Percentiles rank a stretch among this genome's conserved stretches.
Evolutionary conservation across 2,888 invertebrate species (phyloP).

Genomic region (Eupithecia exiguata): DNA sequence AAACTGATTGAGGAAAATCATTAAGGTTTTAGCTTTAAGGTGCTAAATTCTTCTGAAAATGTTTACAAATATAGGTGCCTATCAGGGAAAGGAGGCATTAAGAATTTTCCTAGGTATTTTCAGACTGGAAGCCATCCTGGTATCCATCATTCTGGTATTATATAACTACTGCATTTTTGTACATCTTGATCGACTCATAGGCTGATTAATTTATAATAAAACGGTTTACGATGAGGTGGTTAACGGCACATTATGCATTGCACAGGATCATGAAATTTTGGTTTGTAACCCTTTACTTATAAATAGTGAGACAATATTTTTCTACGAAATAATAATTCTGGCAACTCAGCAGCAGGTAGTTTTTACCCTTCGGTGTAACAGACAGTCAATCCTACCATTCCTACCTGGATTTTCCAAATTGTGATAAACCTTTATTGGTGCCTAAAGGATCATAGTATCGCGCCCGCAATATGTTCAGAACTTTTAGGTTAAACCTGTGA

Average conservation of each 20-base stretch:
- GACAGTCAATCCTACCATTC: conserved; percentile 54
- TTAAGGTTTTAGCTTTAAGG: neutral
- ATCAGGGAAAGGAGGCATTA: neutral
- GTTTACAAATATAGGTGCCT: neutral
- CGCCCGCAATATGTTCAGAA: conserved; percentile 50
- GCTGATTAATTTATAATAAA: too few species aligned
- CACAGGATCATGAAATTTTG: neutral
- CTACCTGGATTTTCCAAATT: conserved; percentile 66
- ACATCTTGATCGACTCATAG: too few species aligned
- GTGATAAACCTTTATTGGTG: conserved; percentile 72
- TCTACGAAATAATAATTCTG: neutral
- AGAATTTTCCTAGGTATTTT: neutral
- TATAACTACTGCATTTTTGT: too few species aligned
- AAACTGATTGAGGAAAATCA: conserved; percentile 1
- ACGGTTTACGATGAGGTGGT: neutral
- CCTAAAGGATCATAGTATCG: conserved; percentile 54
- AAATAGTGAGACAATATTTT: neutral
- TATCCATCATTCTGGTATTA: too few species aligned
- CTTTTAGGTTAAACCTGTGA: conserved; percentile 41
- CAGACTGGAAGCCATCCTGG: neutral
- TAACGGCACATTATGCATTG: too few species aligned
- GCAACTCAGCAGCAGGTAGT: conserved; percentile 1
- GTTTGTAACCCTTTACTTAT: neutral
- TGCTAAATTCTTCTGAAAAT: neutral
- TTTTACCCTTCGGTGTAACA: conserved; percentile 52